Percentiles rank a stretch among this genome's conserved stretches.
These are phyloP conservation scores for Takifugu bimaculatus DNA, from an alignment of 2,113 vertebrate genomes.

Conservation along the genomic window DNA sequence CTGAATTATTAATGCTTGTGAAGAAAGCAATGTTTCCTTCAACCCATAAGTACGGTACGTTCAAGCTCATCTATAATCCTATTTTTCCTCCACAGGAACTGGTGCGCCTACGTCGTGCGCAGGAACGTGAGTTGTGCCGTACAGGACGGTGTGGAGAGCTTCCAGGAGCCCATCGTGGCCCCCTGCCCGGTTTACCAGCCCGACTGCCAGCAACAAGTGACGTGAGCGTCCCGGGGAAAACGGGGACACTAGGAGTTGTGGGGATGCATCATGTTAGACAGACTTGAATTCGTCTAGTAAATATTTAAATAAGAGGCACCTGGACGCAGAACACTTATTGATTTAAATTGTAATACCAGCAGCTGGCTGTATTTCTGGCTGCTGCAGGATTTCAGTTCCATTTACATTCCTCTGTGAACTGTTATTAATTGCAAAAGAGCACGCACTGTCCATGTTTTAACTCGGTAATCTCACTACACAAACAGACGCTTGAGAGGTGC, in stretches of 20 bases:
- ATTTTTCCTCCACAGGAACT: conserved; percentile 78
- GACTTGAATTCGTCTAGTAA: neutral
- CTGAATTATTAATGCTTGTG: too few species aligned
- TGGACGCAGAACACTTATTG: conserved; percentile 5
- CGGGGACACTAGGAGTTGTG: conserved; percentile 10
- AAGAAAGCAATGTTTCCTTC: too few species aligned
- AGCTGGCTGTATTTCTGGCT: neutral
- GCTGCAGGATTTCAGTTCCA: conserved; percentile 9
- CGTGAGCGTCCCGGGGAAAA: conserved; percentile 66
- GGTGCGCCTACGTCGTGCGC: conserved; percentile 93
- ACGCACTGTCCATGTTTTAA: conserved; percentile 20
- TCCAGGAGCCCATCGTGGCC: conserved; percentile 83
- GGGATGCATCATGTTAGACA: conserved; percentile 32
- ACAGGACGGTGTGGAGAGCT: conserved; percentile 85
- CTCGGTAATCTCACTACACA: conserved; percentile 13
- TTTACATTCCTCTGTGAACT: conserved; percentile 19
- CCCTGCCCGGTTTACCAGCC: conserved; percentile 82
- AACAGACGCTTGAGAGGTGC: conserved; percentile 12
- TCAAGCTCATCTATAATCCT: conserved; percentile 7
- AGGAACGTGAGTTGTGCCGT: conserved; percentile 94
- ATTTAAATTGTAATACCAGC: too few species aligned
- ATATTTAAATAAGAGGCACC: conserved; percentile 21
- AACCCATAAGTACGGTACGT: neutral
- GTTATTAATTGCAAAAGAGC: conserved; percentile 22
- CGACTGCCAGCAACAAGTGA: conserved; percentile 79